These are phyloP conservation scores for Chaetophractus vellerosus DNA, from an alignment of 2,797 vertebrate genomes.

Conservation along the genomic window DNA sequence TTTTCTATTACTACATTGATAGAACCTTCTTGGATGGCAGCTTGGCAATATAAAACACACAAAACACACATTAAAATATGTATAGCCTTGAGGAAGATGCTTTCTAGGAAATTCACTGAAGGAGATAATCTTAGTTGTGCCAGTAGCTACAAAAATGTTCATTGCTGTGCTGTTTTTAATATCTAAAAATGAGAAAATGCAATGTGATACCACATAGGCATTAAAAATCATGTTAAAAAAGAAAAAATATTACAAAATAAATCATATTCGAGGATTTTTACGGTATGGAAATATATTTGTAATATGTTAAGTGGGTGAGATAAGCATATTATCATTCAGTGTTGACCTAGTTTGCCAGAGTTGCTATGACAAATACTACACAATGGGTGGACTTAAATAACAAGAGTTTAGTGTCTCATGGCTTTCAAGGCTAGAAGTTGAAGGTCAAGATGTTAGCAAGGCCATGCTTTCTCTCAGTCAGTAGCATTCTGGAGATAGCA, in stretches of 20 bases:
- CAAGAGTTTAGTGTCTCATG: too few species aligned
- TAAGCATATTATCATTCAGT: neutral
- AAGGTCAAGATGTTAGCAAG: too few species aligned
- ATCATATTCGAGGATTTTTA: neutral
- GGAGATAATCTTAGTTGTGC: neutral
- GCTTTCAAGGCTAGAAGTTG: too few species aligned
- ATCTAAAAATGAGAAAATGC: neutral
- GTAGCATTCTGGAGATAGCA: too few species aligned
- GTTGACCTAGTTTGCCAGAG: too few species aligned
- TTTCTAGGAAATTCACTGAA: slow-evolving; percentile 64
- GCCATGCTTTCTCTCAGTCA: too few species aligned
- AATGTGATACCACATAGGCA: neutral
- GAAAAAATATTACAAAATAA: neutral
- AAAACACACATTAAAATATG: neutral
- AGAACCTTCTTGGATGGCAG: neutral
- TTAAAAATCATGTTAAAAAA: neutral
- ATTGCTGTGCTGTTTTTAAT: neutral
- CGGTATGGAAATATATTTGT: neutral
- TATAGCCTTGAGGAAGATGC: slow-evolving; percentile 2
- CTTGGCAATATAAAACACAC: neutral
- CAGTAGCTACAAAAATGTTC: neutral
- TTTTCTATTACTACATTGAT: neutral
- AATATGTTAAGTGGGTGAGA: neutral
- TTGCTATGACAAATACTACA: too few species aligned
- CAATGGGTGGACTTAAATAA: too few species aligned